Conservation (phyloP, 1,140 invertebrate species). For the Linepithema humile region DNA sequence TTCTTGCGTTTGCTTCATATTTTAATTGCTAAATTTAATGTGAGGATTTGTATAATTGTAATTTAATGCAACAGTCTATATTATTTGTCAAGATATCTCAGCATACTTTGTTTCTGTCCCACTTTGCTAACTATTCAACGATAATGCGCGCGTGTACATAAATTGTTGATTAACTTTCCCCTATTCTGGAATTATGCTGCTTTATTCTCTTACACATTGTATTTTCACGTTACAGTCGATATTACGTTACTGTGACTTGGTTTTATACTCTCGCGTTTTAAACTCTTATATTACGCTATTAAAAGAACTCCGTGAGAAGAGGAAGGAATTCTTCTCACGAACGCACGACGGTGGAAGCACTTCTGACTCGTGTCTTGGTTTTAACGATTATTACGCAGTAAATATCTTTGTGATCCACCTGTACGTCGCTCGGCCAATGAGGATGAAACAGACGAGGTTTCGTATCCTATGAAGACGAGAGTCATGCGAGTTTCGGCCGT, state of each 20-base stretch:
- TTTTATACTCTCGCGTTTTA: slow-evolving; percentile 32
- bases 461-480: slow-evolving; percentile 32
- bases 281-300: slow-evolving; percentile 17
- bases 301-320: slow-evolving; percentile 31
- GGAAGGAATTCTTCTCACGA: slow-evolving; percentile 26
- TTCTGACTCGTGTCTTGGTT: slow-evolving; percentile 44
- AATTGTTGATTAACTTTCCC: slow-evolving; percentile 1
- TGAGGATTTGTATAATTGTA: neutral
- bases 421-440: slow-evolving; percentile 52
- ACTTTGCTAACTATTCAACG: neutral
- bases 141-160: neutral
- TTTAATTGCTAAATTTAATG: neutral
- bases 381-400: slow-evolving; percentile 81
- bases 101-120: neutral
- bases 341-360: neutral
- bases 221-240: neutral
- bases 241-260: slow-evolving; percentile 26
- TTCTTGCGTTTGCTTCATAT: neutral
- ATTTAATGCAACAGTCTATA: neutral
- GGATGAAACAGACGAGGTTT: slow-evolving; percentile 11
- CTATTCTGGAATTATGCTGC: neutral
- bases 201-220: neutral
- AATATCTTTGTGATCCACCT: slow-evolving; percentile 76
- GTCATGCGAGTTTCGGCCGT: slow-evolving; percentile 43
- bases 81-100: neutral